Percentiles rank a stretch among this genome's conserved stretches.
These are phyloP conservation scores for Chrosomus eos DNA, from an alignment of 2,797 vertebrate genomes.

Conservation along the genomic window DNA sequence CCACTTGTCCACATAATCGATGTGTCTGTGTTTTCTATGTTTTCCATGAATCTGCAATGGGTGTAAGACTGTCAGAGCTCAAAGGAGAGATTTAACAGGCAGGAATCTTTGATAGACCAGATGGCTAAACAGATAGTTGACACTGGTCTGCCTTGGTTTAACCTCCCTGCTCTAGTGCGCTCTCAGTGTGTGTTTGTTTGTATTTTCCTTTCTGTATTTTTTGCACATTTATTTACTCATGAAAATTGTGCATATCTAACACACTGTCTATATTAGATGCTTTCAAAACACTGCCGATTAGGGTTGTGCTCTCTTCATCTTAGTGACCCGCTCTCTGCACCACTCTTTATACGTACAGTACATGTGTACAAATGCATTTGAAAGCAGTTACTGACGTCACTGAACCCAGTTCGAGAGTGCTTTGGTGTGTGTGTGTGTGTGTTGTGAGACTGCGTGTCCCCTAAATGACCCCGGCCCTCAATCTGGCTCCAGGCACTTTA, in stretches of 20 bases:
- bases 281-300: conserved; percentile 37
- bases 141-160: conserved; percentile 47
- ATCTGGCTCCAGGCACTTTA: conserved; percentile 75
- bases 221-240: conserved; percentile 9
- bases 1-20: not conserved
- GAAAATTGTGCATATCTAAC: conserved; percentile 19
- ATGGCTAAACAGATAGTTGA: conserved; percentile 43
- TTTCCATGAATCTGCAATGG: not conserved
- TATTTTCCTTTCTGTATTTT: conserved; percentile 27
- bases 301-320: not conserved
- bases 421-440: conserved; percentile 35
- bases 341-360: not conserved
- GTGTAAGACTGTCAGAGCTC: not conserved
- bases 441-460: conserved; percentile 55
- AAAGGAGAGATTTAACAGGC: conserved; percentile 7
- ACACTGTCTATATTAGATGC: conserved; percentile 22
- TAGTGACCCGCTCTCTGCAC: not conserved
- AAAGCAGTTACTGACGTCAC: conserved; percentile 33
- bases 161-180: conserved; percentile 12
- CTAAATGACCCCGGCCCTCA: conserved; percentile 70
- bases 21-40: not conserved
- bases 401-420: conserved; percentile 43
- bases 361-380: conserved; percentile 11
- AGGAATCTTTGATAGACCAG: conserved; percentile 27
- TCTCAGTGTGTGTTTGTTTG: conserved; percentile 17